Base-by-base conservation (phyloP, 1,140 invertebrate genomes). In the Diorhabda elongata region DNA sequence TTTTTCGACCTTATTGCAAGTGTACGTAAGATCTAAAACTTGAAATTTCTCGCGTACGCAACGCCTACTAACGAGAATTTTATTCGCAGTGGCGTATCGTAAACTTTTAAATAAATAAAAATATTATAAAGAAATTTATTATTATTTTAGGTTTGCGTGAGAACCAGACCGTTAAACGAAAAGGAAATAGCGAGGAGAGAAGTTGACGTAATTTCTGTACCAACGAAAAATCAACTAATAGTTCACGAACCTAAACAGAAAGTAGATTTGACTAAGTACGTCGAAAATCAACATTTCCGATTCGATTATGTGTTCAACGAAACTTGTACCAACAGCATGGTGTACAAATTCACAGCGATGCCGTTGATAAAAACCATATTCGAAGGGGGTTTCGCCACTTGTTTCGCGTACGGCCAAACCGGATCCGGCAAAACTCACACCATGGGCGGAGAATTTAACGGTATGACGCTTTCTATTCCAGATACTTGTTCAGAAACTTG, bases 251-350 rank as follows among this genome's bases (percentile, higher is more conserved):
- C 97, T 3, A 98, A 97, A 83, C 89, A 90, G 64, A 99, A 99
- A 85, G 97, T 99, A 61, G 98, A 99, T 84, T 85, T 99, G 62
- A 99, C 98, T 3, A 98, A 99, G 83, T 99, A 95, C 84, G 85
- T 99, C 61, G 98, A 99, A 82, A 99, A 99, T 83, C 97, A 98
- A 82, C 90, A 93, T 75, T 99, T 99, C 82, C 87, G 97, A 75
- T 99, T 98, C 83, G 98, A 99, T 85, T 99, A 99, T 84, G 95
- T 97, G 61, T 99, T 99, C 84, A 97, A 99, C 84, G 98, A 99
- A 77, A 90, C 88, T 44, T 93, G 94, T 77, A 91, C 88, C 75
- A 99, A 99, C 84, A 96, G 98, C 82, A 88, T 98, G 75, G 96
- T 98, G 73, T 98, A 98, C 83, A 94, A 94, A 81, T 94, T 94